These are phyloP conservation scores for Vicugna pacos DNA, from an alignment of 2,113 vertebrate genomes.

Conservation along the genomic window DNA sequence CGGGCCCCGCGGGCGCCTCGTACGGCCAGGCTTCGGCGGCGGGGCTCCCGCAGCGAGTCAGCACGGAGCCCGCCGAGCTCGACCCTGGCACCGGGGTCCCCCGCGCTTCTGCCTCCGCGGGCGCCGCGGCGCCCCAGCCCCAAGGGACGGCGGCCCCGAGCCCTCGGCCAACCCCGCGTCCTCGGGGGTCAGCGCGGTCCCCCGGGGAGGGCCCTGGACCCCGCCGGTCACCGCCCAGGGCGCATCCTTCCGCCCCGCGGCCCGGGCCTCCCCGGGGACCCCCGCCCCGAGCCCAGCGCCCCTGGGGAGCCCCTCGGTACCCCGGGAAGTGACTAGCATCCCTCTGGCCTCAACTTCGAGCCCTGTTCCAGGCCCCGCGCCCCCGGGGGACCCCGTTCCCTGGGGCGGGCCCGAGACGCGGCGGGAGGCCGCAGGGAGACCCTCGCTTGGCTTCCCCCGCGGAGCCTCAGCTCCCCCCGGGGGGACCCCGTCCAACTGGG, in stretches of 20 bases:
- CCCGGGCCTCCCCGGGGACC: accelerated
- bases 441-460: accelerated
- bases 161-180: accelerated
- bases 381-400: accelerated
- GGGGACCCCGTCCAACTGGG: neutral
- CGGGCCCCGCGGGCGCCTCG: accelerated
- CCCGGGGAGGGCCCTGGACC: neutral
- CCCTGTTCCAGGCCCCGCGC: accelerated
- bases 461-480: neutral
- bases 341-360: neutral
- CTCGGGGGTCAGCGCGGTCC: accelerated
- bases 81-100: accelerated
- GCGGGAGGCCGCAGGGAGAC: accelerated
- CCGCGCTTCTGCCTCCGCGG: accelerated
- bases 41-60: neutral
- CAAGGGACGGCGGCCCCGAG: accelerated
- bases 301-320: neutral
- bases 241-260: accelerated
- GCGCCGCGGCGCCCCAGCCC: neutral
- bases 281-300: accelerated
- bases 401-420: neutral
- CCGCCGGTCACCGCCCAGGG: neutral
- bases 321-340: no score
- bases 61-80: accelerated
- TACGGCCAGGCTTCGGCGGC: neutral